Conservation (phyloP, 2,113 vertebrate genomes). For the Brachyhypopomus occidentalis region DNA sequence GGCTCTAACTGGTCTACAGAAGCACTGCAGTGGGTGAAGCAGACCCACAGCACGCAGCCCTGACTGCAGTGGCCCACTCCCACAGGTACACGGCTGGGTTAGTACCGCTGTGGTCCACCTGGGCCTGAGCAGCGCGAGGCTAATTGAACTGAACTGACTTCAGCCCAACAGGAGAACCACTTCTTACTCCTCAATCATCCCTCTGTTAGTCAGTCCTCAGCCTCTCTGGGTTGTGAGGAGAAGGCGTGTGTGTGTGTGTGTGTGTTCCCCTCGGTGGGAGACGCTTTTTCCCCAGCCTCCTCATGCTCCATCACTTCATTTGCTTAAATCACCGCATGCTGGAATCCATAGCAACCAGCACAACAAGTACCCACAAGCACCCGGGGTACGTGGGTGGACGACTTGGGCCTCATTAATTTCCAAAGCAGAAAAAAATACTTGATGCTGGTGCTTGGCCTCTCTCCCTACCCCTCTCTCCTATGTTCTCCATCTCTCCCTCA, state of each 20-base stretch:
- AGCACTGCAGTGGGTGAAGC: not conserved
- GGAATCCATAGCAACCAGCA: constrained; percentile 17
- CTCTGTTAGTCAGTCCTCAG: not conserved
- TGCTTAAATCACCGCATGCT: constrained; percentile 16
- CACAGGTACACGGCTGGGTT: not conserved
- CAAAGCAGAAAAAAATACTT: constrained; percentile 13
- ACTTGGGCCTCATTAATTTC: constrained; percentile 23
- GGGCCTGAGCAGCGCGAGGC: not conserved
- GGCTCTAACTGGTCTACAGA: not conserved
- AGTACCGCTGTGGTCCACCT: not conserved
- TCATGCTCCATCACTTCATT: not conserved
- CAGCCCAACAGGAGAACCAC: not conserved
- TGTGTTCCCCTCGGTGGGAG: not conserved
- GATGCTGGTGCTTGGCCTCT: constrained; percentile 8
- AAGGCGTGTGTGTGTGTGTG: not conserved
- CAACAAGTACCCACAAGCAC: not conserved
- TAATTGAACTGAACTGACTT: not conserved
- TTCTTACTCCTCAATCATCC: not conserved
- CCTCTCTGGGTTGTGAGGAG: not conserved
- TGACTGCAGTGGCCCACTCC: not conserved
- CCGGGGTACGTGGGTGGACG: constrained; percentile 27
- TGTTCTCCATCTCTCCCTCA: not conserved
- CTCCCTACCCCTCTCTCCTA: constrained; percentile 18
- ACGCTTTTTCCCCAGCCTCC: not conserved
- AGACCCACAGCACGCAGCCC: not conserved